phyloP scores from a whole-genome alignment of 2,888 invertebrate genomes.

The Torymus aiolomorphi region DNA sequence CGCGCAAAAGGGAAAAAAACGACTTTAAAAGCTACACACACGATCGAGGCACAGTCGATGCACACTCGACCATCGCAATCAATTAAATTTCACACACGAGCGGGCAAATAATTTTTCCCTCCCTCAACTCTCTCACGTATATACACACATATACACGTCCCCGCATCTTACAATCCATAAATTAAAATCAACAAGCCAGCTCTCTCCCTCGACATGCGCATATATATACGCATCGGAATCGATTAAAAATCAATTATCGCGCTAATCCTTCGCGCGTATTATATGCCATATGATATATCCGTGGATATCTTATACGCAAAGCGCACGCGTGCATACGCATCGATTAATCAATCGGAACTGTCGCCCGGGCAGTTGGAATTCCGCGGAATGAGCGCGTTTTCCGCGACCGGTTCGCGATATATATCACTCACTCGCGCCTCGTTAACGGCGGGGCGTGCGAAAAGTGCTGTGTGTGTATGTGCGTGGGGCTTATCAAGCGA shows the following conservation, averaged over 20 bases:
- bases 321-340: neutral
- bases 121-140: neutral
- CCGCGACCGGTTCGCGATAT: too few relatives aligned
- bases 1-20: neutral
- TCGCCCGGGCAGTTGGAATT: too few relatives aligned
- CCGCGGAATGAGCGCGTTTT: too few relatives aligned
- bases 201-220: neutral
- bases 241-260: constrained; percentile 41
- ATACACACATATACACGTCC: too few relatives aligned
- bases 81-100: constrained; percentile 31
- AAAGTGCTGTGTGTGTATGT: too few relatives aligned
- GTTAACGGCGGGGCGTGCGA: too few relatives aligned
- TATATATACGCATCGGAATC: constrained; percentile 20
- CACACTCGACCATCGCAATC: constrained; percentile 22
- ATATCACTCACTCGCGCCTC: too few relatives aligned
- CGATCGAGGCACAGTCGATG: neutral
- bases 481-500: too few relatives aligned
- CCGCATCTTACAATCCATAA: constrained; percentile 7
- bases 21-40: neutral
- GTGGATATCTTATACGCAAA: neutral
- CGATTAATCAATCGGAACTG: too few relatives aligned
- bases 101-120: constrained; percentile 6
- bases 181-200: constrained; percentile 13
- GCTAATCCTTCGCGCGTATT: neutral
- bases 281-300: neutral